Evolutionary conservation across 2,797 vertebrate genomes (phyloP).

Genomic region (Leptoclinus maculatus): DNA sequence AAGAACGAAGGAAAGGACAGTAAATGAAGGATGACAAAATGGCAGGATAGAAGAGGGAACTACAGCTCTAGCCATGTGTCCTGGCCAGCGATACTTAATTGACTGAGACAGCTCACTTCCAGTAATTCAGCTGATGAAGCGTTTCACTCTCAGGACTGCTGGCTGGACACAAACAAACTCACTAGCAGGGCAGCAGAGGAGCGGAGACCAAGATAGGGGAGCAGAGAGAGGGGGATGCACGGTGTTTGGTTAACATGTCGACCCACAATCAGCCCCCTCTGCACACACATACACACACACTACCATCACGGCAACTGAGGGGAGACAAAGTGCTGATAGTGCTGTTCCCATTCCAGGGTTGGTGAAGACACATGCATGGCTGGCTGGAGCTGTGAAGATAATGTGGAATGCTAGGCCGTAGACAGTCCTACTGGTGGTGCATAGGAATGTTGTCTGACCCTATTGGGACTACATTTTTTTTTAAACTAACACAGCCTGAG

Average conservation of each 20-base stretch:
- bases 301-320: constrained; percentile 44
- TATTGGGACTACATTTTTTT: constrained; percentile 39
- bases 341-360: constrained; percentile 70
- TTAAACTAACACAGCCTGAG: constrained; percentile 33
- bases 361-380: constrained; percentile 71
- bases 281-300: not conserved
- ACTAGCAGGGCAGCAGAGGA: constrained; percentile 53
- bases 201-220: constrained; percentile 57
- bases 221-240: constrained; percentile 52
- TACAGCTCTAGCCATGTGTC: constrained; percentile 43
- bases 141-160: constrained; percentile 79
- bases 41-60: constrained; percentile 32
- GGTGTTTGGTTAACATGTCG: constrained; percentile 74
- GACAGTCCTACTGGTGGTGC: constrained; percentile 69
- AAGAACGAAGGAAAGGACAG: constrained; percentile 31
- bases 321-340: constrained; percentile 76
- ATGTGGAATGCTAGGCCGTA: constrained; percentile 68
- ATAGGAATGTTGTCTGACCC: constrained; percentile 75
- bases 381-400: constrained; percentile 79
- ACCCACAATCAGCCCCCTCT: constrained; percentile 52
- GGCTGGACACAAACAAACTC: constrained; percentile 77
- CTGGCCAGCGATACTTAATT: constrained; percentile 67
- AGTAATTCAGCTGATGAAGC: constrained; percentile 83
- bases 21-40: constrained; percentile 60
- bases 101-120: constrained; percentile 82